Percentiles rank a stretch among this genome's conserved stretches.
Conservation (phyloP, 2,797 vertebrate genomes). For the Columba guinea region DNA sequence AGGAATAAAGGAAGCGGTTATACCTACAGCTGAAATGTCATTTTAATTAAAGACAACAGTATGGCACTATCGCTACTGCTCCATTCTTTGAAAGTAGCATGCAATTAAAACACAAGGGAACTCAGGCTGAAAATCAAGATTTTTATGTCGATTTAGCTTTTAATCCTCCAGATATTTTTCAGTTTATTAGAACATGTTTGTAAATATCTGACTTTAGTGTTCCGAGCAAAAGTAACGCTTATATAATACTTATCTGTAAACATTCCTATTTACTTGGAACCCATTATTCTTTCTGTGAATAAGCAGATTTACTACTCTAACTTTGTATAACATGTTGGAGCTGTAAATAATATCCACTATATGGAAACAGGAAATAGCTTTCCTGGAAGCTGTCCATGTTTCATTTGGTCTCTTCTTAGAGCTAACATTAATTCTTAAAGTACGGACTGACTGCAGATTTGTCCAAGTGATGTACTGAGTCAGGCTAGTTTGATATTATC, state of each 20-base stretch:
- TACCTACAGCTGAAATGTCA: neutral
- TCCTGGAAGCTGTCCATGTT: conserved; percentile 73
- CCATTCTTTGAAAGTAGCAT: neutral
- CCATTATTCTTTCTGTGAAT: conserved; percentile 60
- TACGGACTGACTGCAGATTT: conserved; percentile 75
- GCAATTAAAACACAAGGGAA: neutral
- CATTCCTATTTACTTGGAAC: conserved; percentile 42
- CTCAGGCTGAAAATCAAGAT: neutral
- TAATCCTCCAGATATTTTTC: conserved; percentile 42
- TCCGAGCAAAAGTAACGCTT: conserved; percentile 44
- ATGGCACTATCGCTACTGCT: neutral
- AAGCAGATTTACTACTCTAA: conserved; percentile 70
- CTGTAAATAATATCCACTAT: conserved; percentile 63
- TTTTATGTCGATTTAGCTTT: conserved; percentile 29
- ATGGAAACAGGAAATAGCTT: conserved; percentile 70
- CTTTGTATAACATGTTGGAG: conserved; percentile 28
- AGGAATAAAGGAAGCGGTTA: neutral
- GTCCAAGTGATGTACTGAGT: conserved; percentile 69
- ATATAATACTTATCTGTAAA: conserved; percentile 47
- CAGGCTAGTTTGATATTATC: conserved; percentile 55
- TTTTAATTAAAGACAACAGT: neutral
- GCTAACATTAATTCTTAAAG: conserved; percentile 70
- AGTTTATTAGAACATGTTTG: conserved; percentile 37
- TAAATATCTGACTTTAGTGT: conserved; percentile 54
- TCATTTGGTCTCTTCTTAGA: conserved; percentile 63